These are phyloP conservation scores for Venusia cambrica DNA, from an alignment of 2,888 invertebrate species.

Conservation along the genomic window DNA sequence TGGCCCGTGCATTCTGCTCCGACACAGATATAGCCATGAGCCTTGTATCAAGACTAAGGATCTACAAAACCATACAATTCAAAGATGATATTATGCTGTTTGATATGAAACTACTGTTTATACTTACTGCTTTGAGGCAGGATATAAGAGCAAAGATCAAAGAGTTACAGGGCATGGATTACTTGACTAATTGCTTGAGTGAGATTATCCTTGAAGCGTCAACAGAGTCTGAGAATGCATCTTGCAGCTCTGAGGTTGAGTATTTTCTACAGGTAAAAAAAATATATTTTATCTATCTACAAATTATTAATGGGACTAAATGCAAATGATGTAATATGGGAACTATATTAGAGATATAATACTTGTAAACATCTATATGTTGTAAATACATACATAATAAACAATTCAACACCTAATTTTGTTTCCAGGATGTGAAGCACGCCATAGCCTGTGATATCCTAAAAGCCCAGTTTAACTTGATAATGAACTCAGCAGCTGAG, in stretches of 20 bases:
- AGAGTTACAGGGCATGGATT: constrained; percentile 85
- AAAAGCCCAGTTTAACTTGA: constrained; percentile 90
- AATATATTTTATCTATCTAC: too few species aligned
- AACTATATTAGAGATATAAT: too few species aligned
- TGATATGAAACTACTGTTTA: constrained; percentile 93
- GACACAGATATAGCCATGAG: constrained; percentile 85
- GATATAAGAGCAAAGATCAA: constrained; percentile 84
- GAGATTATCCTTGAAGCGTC: constrained; percentile 77
- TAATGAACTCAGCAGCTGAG: constrained; percentile 71
- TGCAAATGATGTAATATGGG: too few species aligned
- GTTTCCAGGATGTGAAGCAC: constrained; percentile 78
- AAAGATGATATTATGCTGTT: constrained; percentile 89
- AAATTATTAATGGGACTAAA: too few species aligned
- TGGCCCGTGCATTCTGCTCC: constrained; percentile 63
- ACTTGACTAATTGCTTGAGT: constrained; percentile 85
- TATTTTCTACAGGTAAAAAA: constrained; percentile 48
- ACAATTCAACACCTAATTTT: too few species aligned
- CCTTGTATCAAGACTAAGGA: constrained; percentile 86
- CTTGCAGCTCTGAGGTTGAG: constrained; percentile 37
- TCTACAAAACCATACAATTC: constrained; percentile 83
- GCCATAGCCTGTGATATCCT: constrained; percentile 87
- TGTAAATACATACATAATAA: too few species aligned
- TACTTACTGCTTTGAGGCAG: constrained; percentile 91
- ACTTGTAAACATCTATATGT: too few species aligned
- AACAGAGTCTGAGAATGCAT: constrained; percentile 37